A percentile compares a stretch with the other conserved stretches of the same genome.
These are phyloP conservation scores for Bettongia penicillata DNA, from an alignment of 2,113 vertebrate genomes.

Conservation along the genomic window DNA sequence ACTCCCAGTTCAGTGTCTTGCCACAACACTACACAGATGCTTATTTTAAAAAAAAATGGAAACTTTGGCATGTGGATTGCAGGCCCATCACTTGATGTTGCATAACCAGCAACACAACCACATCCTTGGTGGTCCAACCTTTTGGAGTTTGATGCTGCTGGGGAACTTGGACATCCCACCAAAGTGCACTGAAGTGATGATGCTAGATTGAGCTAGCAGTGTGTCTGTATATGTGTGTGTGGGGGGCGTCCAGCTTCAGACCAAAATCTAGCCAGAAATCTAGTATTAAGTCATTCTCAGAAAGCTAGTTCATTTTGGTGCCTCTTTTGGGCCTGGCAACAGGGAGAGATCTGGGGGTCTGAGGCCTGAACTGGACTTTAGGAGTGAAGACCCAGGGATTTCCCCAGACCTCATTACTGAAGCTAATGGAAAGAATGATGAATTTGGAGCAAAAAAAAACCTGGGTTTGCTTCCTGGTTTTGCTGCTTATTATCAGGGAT, in stretches of 20 bases:
- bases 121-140: not conserved
- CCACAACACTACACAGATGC: not conserved
- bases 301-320: not conserved
- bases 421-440: not conserved
- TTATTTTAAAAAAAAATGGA: not conserved
- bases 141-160: conserved; percentile 8
- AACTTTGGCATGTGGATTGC: not conserved
- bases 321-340: conserved; percentile 10
- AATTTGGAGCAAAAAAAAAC: not conserved
- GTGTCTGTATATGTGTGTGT: not conserved
- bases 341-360: not conserved
- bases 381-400: not conserved
- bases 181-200: not conserved
- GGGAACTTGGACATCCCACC: not conserved
- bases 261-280: not conserved
- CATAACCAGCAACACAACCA: not conserved
- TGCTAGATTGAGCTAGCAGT: not conserved
- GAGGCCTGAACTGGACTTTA: not conserved
- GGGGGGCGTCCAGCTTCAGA: not conserved
- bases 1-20: not conserved
- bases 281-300: not conserved
- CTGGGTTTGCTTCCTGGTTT: not conserved
- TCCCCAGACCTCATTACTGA: not conserved
- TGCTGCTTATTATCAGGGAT: not conserved
- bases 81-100: not conserved